Evolutionary conservation across 2,888 invertebrate species (phyloP), one percentile per base, ranked within the genome.

Genomic region (Morpho deidamia): DNA sequence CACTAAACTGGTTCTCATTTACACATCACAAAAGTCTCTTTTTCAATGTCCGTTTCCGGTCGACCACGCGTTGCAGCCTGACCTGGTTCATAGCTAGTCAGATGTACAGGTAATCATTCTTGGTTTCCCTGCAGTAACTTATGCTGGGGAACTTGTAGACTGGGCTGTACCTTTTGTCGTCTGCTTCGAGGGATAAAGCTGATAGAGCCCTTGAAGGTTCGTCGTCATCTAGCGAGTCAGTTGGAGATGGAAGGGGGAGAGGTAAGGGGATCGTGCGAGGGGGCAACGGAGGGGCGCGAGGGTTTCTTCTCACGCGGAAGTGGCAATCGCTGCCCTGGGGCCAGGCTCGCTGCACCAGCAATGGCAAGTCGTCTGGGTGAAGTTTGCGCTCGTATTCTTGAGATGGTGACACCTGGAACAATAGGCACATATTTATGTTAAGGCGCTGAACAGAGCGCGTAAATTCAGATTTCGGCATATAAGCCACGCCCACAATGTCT

Each of bases 381-480:
- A 97, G 83, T 83, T 96, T 96, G 55, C 97, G 92, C 80, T 97
- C 96, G 82, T 96, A 96, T 78, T 96, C 96, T 78, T 95, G 95
- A 7, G 94, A 94, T 60, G 94, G 93, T 69, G 93, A 93, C 32
- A 92, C 92, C 92, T 92, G 77, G 8, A 56, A 55, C n/a, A 11
- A 45, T 3, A 11, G 2, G 14, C 23, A 23, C 33, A 44, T 8
- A 9, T 11, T 23, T 23, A 5, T 5, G 23, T 23, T n/a, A n/a
- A 23, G 23, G 5, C 3, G 23, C 23, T 23, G 23, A 23, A 23
- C n/a, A n/a, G n/a, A n/a, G n/a, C n/a, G n/a, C n/a, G n/a, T n/a
- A n/a, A n/a, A n/a, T n/a, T n/a, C n/a, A n/a, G n/a, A n/a, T n/a
- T n/a, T n/a, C n/a, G n/a, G n/a, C n/a, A n/a, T n/a, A n/a, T n/a